Percentiles rank a stretch among this genome's conserved stretches.
Evolutionary conservation across 2,888 invertebrate species (phyloP).

Genomic region (Petrolisthes cinctipes): DNA sequence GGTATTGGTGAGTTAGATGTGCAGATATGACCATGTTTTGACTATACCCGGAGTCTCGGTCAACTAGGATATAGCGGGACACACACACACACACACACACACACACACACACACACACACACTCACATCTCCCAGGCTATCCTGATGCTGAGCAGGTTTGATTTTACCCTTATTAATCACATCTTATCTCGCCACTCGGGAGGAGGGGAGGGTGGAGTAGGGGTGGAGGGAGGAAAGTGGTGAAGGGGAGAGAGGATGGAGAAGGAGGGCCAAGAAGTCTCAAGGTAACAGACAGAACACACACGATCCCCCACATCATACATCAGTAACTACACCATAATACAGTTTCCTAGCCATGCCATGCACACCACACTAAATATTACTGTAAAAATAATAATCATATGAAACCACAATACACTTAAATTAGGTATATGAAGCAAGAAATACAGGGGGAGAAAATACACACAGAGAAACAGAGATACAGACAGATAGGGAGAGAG

Average conservation of each 20-base stretch:
- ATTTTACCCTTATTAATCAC: constrained; percentile 18
- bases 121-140: background rate
- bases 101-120: constrained; percentile 1
- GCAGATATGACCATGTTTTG: too few relatives aligned
- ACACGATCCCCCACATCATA: background rate
- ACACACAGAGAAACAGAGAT: too few relatives aligned
- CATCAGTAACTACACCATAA: too few relatives aligned
- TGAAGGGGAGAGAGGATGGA: background rate
- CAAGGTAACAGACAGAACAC: background rate
- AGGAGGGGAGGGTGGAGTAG: background rate
- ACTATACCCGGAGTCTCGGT: background rate
- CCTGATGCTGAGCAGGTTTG: background rate
- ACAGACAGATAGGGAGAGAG: too few relatives aligned
- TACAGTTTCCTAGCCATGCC: too few relatives aligned
- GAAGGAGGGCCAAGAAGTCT: background rate
- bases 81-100: background rate
- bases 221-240: background rate
- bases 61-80: too few relatives aligned
- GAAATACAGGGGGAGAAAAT: too few relatives aligned
- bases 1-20: background rate
- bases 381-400: too few relatives aligned
- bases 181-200: background rate
- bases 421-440: too few relatives aligned
- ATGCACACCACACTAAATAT: too few relatives aligned
- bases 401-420: too few relatives aligned